Percentiles rank a stretch among this genome's conserved stretches.
Conservation (phyloP, 2,113 vertebrate genomes). For the Cinclus cinclus region DNA sequence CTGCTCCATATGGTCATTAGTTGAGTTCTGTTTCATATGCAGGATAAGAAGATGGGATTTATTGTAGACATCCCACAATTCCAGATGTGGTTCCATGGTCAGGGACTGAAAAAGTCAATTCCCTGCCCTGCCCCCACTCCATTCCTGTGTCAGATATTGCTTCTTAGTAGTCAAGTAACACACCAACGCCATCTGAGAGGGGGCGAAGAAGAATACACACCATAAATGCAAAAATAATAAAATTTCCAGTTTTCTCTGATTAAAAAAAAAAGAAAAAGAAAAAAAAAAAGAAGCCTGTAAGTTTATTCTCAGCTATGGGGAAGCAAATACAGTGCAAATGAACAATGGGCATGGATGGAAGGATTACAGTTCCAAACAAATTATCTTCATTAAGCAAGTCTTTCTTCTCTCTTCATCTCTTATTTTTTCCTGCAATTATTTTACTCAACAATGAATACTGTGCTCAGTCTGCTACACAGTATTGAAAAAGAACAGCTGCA, state of each 20-base stretch:
- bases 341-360: constrained; percentile 17
- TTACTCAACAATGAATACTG: constrained; percentile 17
- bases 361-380: constrained; percentile 55
- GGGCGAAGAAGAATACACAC: background rate
- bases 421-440: constrained; percentile 43
- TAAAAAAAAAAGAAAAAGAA: constrained; percentile 24
- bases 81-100: background rate
- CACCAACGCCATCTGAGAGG: background rate
- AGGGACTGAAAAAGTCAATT: constrained; percentile 34
- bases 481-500: constrained; percentile 24
- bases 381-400: constrained; percentile 53
- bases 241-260: constrained; percentile 2
- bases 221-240: constrained; percentile 38
- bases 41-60: constrained; percentile 58
- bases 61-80: constrained; percentile 16
- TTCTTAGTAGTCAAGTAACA: background rate
- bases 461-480: background rate
- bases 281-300: background rate
- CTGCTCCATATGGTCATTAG: constrained; percentile 61
- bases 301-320: background rate
- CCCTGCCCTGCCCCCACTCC: background rate
- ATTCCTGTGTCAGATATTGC: background rate
- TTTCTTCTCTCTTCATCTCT: constrained; percentile 13
- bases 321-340: background rate
- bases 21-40: constrained; percentile 29